phyloP scores from a whole-genome alignment of 1,140 invertebrate genomes.

The Cryptotermes secundus region DNA sequence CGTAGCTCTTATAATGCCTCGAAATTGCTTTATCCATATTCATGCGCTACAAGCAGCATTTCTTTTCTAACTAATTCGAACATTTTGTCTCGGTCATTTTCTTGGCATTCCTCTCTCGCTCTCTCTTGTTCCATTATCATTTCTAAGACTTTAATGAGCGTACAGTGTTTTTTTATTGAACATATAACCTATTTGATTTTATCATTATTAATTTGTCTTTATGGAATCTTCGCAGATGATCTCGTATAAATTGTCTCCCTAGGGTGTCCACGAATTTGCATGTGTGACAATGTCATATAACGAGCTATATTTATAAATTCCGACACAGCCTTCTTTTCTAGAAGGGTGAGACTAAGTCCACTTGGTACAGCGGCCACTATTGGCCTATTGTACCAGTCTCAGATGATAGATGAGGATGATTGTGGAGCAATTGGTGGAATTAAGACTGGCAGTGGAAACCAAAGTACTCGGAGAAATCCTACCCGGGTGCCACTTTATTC shows the following conservation, averaged over 20 bases:
- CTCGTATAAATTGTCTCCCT: neutral
- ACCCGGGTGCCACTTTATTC: too few relatives aligned
- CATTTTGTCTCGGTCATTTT: neutral
- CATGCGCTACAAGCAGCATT: neutral
- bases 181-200: neutral
- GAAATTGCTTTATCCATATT: conserved; percentile 17
- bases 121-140: neutral
- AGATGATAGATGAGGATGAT: too few relatives aligned
- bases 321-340: too few relatives aligned
- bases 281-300: neutral
- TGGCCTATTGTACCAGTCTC: too few relatives aligned
- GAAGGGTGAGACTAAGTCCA: too few relatives aligned
- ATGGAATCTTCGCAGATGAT: too few relatives aligned
- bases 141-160: neutral
- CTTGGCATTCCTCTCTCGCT: neutral
- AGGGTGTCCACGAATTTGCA: neutral
- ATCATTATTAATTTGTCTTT: neutral
- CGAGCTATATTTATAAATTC: neutral
- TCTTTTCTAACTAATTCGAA: neutral
- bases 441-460: too few relatives aligned
- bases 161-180: neutral
- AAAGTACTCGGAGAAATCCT: too few relatives aligned
- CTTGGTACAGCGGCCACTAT: too few relatives aligned
- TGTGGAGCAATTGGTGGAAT: too few relatives aligned
- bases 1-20: neutral